Percentiles rank a stretch among this genome's conserved stretches.
phyloP scores from a whole-genome alignment of 1,140 invertebrate genomes.

The Lamellibrachia luymesi region DNA sequence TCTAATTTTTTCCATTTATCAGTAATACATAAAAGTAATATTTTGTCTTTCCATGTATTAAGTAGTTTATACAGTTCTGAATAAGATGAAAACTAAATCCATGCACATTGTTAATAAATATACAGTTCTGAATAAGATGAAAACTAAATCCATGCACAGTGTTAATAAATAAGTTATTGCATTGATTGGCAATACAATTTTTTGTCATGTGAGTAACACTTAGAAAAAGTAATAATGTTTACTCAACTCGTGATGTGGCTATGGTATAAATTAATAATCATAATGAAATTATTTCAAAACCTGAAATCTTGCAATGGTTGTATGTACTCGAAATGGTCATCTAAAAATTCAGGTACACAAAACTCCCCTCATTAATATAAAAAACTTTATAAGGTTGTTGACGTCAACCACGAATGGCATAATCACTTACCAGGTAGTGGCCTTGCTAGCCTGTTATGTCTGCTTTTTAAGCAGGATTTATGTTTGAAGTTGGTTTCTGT shows the following conservation, averaged over 20 bases:
- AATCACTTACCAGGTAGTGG: not conserved
- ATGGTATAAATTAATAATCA: not conserved
- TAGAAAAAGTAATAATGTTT: not conserved
- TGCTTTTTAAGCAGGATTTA: not conserved
- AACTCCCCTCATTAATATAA: too few relatives aligned
- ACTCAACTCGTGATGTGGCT: too few relatives aligned
- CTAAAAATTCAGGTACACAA: too few relatives aligned
- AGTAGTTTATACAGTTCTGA: not conserved
- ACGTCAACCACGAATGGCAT: not conserved
- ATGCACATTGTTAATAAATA: not conserved
- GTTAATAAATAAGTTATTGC: not conserved
- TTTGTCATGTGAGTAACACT: not conserved
- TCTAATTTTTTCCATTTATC: not conserved
- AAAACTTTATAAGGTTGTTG: too few relatives aligned
- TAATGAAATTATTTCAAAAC: not conserved
- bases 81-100: not conserved
- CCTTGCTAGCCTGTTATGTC: not conserved
- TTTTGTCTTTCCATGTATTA: not conserved
- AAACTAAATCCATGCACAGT: not conserved
- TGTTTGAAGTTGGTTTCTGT: too few relatives aligned
- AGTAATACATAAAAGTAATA: not conserved
- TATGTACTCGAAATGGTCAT: not conserved
- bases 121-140: not conserved
- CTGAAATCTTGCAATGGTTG: too few relatives aligned
- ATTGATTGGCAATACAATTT: not conserved